A percentile compares a stretch with the other conserved stretches of the same genome.
phyloP scores from a whole-genome alignment of 2,888 invertebrate genomes.

The Idaea dimidiata region DNA sequence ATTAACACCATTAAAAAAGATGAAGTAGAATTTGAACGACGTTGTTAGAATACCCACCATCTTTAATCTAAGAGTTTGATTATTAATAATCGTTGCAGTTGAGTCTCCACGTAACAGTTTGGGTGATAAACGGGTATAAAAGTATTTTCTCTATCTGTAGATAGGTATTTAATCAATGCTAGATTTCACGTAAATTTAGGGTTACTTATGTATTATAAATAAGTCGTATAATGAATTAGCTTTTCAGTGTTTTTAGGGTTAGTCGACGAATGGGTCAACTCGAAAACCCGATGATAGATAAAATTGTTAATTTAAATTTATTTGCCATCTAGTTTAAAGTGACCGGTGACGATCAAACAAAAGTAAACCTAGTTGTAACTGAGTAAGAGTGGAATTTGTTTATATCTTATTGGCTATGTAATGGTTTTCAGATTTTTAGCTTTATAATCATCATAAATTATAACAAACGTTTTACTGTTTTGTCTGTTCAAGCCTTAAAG shows the following conservation, averaged over 20 bases:
- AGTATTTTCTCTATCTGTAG: slow-evolving; percentile 64
- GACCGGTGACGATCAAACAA: not conserved
- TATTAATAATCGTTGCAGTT: not conserved
- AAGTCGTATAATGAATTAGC: slow-evolving; percentile 68
- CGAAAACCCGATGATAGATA: slow-evolving; percentile 70
- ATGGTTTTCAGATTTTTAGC: too few species aligned
- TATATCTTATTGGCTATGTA: not conserved
- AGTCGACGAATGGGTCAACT: slow-evolving; percentile 79
- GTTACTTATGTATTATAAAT: slow-evolving; percentile 50
- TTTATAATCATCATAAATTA: too few species aligned
- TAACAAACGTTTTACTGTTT: too few species aligned
- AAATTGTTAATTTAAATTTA: slow-evolving; percentile 53
- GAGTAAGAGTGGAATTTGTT: not conserved
- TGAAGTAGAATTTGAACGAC: too few species aligned
- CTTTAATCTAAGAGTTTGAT: not conserved
- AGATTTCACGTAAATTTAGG: slow-evolving; percentile 56
- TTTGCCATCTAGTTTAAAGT: not conserved
- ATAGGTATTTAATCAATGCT: slow-evolving; percentile 69
- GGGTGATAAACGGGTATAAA: slow-evolving; percentile 74
- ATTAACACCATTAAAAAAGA: too few species aligned
- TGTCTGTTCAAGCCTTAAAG: too few species aligned
- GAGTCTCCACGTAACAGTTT: not conserved
- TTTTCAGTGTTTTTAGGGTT: slow-evolving; percentile 81
- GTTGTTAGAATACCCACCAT: too few species aligned
- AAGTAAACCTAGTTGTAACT: not conserved